These are phyloP conservation scores for Hetaerina titia DNA, from an alignment of 2,888 invertebrate genomes.

Conservation along the genomic window DNA sequence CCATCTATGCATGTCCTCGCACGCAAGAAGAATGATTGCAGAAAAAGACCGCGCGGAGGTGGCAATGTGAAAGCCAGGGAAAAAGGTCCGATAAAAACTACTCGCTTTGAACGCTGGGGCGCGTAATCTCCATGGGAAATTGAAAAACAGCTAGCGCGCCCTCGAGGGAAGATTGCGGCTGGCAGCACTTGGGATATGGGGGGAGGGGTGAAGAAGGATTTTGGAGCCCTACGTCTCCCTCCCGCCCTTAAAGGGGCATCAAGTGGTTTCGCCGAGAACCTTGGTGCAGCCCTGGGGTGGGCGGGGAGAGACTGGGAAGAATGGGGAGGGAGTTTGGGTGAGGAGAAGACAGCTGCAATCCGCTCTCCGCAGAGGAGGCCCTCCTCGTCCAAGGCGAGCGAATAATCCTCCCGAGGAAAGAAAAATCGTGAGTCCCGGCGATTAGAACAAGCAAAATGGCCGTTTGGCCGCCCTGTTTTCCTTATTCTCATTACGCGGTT, in stretches of 20 bases:
- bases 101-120: not conserved
- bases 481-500: not conserved
- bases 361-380: not conserved
- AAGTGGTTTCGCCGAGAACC: not conserved
- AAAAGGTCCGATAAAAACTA: not conserved
- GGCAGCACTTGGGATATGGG: not conserved
- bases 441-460: not conserved
- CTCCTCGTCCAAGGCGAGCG: not conserved
- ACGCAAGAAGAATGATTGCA: not conserved
- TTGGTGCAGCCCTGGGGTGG: no score
- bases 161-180: not conserved
- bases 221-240: no score
- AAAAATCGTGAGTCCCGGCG: slow-evolving; percentile 17
- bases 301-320: no score
- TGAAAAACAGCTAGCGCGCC: not conserved
- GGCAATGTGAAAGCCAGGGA: not conserved
- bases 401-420: not conserved
- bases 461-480: not conserved
- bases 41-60: not conserved
- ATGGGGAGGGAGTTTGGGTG: no score
- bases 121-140: not conserved
- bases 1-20: not conserved
- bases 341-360: not conserved
- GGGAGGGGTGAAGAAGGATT: not conserved
- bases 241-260: no score